phyloP scores from a whole-genome alignment of 1,140 invertebrate species.

The Drosophila pachea region DNA sequence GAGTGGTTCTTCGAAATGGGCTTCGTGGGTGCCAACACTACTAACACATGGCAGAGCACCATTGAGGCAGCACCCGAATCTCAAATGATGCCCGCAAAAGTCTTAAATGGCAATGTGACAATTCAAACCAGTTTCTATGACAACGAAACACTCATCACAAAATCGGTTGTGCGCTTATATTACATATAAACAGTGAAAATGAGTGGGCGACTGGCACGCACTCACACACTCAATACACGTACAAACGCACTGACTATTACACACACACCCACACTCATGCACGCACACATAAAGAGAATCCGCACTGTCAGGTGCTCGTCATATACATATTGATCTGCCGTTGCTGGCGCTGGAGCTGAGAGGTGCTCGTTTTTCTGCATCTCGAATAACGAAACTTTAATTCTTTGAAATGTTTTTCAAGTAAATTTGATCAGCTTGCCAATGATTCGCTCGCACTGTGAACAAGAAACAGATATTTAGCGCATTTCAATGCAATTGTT shows the following conservation, averaged over 20 bases:
- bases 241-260: too few species aligned
- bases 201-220: constrained; percentile 36
- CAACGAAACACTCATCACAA: constrained; percentile 95
- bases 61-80: constrained; percentile 99
- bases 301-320: constrained; percentile 40
- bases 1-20: constrained; percentile 99
- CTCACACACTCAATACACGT: too few species aligned
- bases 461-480: constrained; percentile 15
- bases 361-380: constrained; percentile 24
- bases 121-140: constrained; percentile 99
- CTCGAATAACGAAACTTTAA: constrained; percentile 1
- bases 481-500: constrained; percentile 71
- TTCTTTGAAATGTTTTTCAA: neutral
- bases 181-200: constrained; percentile 86
- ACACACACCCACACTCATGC: constrained; percentile 27
- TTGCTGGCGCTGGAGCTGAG: neutral
- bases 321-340: constrained; percentile 39
- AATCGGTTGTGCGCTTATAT: constrained; percentile 96
- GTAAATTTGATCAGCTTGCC: constrained; percentile 15
- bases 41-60: constrained; percentile 99
- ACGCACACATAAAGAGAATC: constrained; percentile 13
- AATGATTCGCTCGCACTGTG: neutral
- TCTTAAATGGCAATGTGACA: constrained; percentile 98
- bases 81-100: constrained; percentile 99
- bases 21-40: constrained; percentile 98